Evolutionary conservation across 2,888 invertebrate species (phyloP), one percentile per base, ranked within the genome.

Genomic region (Metopia argyrocephala): DNA sequence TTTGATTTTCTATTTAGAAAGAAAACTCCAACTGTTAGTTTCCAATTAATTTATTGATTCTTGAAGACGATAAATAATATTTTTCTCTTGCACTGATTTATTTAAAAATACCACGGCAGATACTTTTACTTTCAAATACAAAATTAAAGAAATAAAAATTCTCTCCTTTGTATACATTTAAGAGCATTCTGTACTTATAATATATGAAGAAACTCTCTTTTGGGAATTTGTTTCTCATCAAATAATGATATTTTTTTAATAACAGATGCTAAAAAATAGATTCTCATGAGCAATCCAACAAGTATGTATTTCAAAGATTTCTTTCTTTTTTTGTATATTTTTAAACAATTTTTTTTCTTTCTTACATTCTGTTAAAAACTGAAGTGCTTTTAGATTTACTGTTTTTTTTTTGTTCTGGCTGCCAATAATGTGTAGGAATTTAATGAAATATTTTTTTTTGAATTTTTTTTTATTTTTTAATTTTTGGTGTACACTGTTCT

Each of bases 61-160:
- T n/a, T n/a, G n/a, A n/a, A n/a, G n/a, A n/a, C n/a, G 12, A 28
- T 48, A 48, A 23, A 31, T 59, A 28, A 6, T 5, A 50, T 25
- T 18, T 6, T 50, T 38, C 31, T 31, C 9, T 31, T 31, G 31
- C 31, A 31, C 31, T 31, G 6, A 50, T 52, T 18, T 20, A 3
- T 12, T 52, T 52, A 2, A 27, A 56, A 54, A 45, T 50, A 46
- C 25, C 15, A 48, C 23, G 25, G 4, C 12, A 59, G 20, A 38
- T 31, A 64, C 57, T 69, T 74, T 74, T 74, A 74, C 69, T 74
- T 79, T 79, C 46, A 64, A 27, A 52, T 27, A 45, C 27, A 54
- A 59, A 12, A 38, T 38, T 12, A 12, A 12, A 12, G 23, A 28
- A 48, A 1, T n/a, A 38, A 70, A 38, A n/a, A 28, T 3, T 27